A percentile compares a stretch with the other conserved stretches of the same genome.
phyloP scores from a whole-genome alignment of 2,888 invertebrate genomes.

The Chymomyza fuscimana region DNA sequence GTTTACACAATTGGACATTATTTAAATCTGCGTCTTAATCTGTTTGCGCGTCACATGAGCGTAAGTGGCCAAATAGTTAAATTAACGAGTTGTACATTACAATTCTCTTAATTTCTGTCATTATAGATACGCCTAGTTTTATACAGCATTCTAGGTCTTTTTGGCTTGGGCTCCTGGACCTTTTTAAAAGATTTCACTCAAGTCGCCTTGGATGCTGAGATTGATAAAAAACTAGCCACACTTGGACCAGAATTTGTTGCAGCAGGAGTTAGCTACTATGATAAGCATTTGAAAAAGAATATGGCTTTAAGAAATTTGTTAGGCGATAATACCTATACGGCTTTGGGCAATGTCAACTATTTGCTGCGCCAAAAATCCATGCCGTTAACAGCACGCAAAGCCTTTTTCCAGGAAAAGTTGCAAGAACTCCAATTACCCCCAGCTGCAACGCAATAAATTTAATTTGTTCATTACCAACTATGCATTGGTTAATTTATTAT shows the following conservation, averaged over 20 bases:
- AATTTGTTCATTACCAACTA: background rate
- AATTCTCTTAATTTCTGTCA: background rate
- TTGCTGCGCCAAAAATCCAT: slow-evolving; percentile 84
- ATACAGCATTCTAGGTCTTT: slow-evolving; percentile 82
- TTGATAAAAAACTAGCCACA: slow-evolving; percentile 83
- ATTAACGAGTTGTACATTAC: background rate
- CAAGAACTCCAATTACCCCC: slow-evolving; percentile 72
- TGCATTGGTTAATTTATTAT: background rate
- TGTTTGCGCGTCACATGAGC: slow-evolving; percentile 81
- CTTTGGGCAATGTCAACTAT: slow-evolving; percentile 86
- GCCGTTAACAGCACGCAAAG: slow-evolving; percentile 84
- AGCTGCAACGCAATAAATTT: slow-evolving; percentile 36
- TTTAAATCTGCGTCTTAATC: slow-evolving; percentile 82
- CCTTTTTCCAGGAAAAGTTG: slow-evolving; percentile 83
- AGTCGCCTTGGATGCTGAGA: slow-evolving; percentile 83
- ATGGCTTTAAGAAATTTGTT: slow-evolving; percentile 82
- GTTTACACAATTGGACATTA: slow-evolving; percentile 81
- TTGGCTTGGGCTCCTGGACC: slow-evolving; percentile 83
- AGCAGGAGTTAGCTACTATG: slow-evolving; percentile 89
- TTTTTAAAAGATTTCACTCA: slow-evolving; percentile 85
- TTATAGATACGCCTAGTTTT: slow-evolving; percentile 77
- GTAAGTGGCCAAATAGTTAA: slow-evolving; percentile 59
- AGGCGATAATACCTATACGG: slow-evolving; percentile 84
- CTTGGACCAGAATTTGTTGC: slow-evolving; percentile 83
- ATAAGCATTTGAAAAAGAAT: slow-evolving; percentile 86